Conservation (phyloP, 2,113 vertebrate genomes). For the Hemicordylus capensis region DNA sequence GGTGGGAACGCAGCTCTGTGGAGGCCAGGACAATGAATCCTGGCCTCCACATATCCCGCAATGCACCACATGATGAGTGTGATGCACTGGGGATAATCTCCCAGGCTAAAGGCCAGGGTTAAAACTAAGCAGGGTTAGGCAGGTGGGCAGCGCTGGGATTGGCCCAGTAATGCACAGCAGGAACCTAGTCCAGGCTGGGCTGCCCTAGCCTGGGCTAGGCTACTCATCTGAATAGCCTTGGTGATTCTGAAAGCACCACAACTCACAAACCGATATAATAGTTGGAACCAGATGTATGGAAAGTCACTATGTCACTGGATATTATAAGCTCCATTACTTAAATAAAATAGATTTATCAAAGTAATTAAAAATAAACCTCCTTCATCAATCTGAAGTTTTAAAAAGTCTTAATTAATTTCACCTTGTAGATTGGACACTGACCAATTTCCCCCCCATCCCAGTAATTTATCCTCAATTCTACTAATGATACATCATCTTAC, state of each 20-base stretch:
- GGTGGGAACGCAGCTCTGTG: too few relatives aligned
- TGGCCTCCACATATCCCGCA: too few relatives aligned
- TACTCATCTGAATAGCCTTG: not conserved
- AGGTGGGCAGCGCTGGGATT: too few relatives aligned
- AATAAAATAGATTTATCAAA: not conserved
- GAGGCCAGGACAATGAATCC: too few relatives aligned
- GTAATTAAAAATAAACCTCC: not conserved
- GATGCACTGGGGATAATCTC: too few relatives aligned
- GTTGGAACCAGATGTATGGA: not conserved
- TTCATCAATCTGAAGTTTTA: not conserved
- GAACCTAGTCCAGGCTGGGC: too few relatives aligned
- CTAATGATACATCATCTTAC: not conserved
- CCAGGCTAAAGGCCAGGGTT: too few relatives aligned
- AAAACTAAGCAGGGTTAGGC: too few relatives aligned
- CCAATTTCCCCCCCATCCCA: not conserved
- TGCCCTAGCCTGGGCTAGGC: too few relatives aligned
- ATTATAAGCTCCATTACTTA: not conserved
- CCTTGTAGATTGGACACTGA: not conserved
- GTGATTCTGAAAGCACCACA: not conserved
- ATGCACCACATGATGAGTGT: too few relatives aligned
- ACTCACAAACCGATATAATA: not conserved
- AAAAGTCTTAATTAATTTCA: not conserved
- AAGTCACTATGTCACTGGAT: not conserved
- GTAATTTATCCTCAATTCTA: not conserved
- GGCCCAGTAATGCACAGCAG: too few relatives aligned